Evolutionary conservation across 2,797 vertebrate genomes (phyloP).

Genomic region (Acrocephalus scirpaceus): DNA sequence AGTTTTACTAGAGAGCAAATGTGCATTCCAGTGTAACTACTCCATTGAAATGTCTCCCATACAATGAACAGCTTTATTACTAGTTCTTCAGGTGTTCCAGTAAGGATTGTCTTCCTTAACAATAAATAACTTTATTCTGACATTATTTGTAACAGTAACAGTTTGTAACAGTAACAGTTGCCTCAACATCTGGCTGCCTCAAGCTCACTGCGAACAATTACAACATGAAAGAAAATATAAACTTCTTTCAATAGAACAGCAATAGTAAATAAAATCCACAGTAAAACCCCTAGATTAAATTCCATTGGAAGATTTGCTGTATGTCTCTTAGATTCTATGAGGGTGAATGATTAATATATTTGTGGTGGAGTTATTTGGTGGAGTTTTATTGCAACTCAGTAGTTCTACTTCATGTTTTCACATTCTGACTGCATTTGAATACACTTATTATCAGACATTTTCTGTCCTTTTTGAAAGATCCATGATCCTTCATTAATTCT

Average conservation of each 20-base stretch:
- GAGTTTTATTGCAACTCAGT: neutral
- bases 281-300: slow-evolving; percentile 26
- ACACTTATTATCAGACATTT: neutral
- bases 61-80: neutral
- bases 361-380: neutral
- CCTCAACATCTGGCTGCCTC: neutral
- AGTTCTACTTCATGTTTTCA: neutral
- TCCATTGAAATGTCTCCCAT: neutral
- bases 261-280: neutral
- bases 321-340: neutral
- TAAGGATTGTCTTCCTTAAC: neutral
- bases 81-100: neutral
- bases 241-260: neutral
- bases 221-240: neutral
- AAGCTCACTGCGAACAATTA: neutral
- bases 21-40: neutral
- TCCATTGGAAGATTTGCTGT: neutral
- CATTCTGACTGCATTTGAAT: neutral
- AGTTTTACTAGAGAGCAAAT: neutral
- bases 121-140: neutral
- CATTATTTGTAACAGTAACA: neutral
- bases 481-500: neutral
- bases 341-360: neutral
- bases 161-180: slow-evolving; percentile 4
- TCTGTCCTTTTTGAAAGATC: neutral